These are phyloP conservation scores for Parascotia fuliginaria DNA, from an alignment of 2,888 invertebrate species.

Conservation along the genomic window DNA sequence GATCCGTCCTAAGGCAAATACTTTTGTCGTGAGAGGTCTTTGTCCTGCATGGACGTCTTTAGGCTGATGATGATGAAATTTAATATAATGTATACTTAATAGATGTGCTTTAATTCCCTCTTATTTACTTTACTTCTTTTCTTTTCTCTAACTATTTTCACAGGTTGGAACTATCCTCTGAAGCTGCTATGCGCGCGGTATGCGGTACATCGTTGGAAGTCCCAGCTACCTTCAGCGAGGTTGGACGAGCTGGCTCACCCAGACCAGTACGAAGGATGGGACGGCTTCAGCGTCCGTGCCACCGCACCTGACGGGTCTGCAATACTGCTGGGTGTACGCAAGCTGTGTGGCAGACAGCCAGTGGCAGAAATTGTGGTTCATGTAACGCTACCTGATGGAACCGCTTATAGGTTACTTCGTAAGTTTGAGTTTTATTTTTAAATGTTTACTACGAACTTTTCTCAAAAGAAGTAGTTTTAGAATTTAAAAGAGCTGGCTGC, in stretches of 20 bases:
- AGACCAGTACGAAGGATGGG: conserved; percentile 62
- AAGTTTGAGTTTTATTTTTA: conserved; percentile 37
- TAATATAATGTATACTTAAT: no score
- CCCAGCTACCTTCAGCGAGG: conserved; percentile 40
- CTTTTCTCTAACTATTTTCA: conserved; percentile 5
- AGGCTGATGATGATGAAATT: no score
- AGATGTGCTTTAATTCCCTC: no score
- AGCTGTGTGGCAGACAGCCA: conserved; percentile 71
- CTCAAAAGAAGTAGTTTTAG: no score
- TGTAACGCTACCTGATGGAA: conserved; percentile 73
- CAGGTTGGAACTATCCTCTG: conserved; percentile 81
- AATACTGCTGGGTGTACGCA: conserved; percentile 82
- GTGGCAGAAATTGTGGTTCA: conserved; percentile 85
- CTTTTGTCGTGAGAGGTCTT: no score
- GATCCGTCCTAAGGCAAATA: no score
- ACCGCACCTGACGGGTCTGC: conserved; percentile 84
- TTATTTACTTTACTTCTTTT: no score
- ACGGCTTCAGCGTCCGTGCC: conserved; percentile 79
- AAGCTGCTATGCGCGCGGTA: conserved; percentile 72
- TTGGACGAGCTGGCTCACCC: conserved; percentile 57
- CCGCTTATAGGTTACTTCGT: conserved; percentile 65
- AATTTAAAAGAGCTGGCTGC: no score
- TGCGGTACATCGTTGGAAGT: conserved; percentile 71
- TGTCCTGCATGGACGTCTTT: no score
- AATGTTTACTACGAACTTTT: no score